These are phyloP conservation scores for Eudorcas thomsonii DNA, from an alignment of 2,113 vertebrate species.

Conservation along the genomic window DNA sequence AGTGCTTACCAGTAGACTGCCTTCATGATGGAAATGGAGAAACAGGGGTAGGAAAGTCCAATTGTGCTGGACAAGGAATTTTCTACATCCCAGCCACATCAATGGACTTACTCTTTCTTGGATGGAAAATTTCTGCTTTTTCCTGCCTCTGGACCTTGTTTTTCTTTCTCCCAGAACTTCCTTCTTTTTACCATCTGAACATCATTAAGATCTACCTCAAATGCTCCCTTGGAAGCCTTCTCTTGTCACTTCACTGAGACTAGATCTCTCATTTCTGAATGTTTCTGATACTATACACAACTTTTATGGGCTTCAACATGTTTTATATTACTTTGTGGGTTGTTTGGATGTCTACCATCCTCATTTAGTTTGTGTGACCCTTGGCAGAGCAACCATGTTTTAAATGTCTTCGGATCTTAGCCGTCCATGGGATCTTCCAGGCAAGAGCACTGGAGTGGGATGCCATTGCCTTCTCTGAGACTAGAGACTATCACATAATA, in stretches of 20 bases:
- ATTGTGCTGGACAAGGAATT: neutral
- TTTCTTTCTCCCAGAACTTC: neutral
- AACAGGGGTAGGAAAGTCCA: neutral
- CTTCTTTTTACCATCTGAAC: neutral
- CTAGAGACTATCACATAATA: neutral
- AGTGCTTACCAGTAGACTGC: neutral
- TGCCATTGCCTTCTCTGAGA: no score
- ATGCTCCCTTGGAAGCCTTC: neutral
- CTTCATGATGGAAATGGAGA: neutral
- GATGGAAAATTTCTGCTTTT: neutral
- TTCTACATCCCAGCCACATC: neutral
- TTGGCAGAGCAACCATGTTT: neutral
- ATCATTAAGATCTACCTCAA: neutral
- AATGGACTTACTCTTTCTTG: neutral
- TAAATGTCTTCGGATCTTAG: neutral
- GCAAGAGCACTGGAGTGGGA: no score
- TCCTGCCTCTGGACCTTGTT: neutral
- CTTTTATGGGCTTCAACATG: neutral
- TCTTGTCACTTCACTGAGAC: neutral
- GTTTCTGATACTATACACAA: neutral
- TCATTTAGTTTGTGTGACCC: neutral
- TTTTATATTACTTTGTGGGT: neutral
- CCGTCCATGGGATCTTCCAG: no score
- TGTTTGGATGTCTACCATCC: neutral
- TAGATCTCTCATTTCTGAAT: neutral